Conservation (phyloP, 2,888 invertebrate species). For the Metacarcinus magister region DNA sequence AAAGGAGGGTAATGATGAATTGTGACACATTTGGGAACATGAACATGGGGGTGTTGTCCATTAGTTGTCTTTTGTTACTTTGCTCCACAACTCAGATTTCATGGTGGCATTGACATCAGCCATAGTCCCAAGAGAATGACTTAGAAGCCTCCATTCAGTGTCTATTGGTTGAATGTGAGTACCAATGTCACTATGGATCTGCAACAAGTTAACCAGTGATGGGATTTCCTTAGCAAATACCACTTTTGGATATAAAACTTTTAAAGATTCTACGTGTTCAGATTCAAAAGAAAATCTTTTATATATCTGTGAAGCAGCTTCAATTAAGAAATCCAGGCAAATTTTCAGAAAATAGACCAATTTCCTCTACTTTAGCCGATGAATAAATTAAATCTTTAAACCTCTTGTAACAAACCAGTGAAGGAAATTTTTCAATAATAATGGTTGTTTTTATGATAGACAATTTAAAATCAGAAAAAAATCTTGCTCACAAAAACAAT, state of each 20-base stretch:
- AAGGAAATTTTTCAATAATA: too few species aligned
- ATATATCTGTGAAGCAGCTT: constrained; percentile 27
- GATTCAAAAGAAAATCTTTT: constrained; percentile 56
- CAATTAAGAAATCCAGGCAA: constrained; percentile 9
- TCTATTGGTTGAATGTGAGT: constrained; percentile 28
- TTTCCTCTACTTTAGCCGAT: too few species aligned
- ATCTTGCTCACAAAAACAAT: too few species aligned
- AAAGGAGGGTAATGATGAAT: constrained; percentile 3
- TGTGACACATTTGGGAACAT: constrained; percentile 19
- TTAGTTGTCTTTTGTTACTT: background rate
- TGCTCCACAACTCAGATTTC: constrained; percentile 20
- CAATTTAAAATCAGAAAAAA: too few species aligned
- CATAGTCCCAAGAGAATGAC: constrained; percentile 11
- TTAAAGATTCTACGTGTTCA: background rate
- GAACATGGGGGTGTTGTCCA: constrained; percentile 50
- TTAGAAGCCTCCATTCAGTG: constrained; percentile 56
- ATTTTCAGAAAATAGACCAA: background rate
- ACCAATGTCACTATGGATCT: background rate
- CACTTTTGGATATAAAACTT: constrained; percentile 36
- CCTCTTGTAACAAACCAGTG: too few species aligned
- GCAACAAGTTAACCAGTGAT: constrained; percentile 4
- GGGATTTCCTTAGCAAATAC: constrained; percentile 52
- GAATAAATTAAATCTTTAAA: too few species aligned
- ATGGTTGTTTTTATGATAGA: too few species aligned
- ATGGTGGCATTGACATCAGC: constrained; percentile 40